A percentile compares a stretch with the other conserved stretches of the same genome.
Evolutionary conservation across 2,113 vertebrate species (phyloP).

Genomic region (Turnix velox): DNA sequence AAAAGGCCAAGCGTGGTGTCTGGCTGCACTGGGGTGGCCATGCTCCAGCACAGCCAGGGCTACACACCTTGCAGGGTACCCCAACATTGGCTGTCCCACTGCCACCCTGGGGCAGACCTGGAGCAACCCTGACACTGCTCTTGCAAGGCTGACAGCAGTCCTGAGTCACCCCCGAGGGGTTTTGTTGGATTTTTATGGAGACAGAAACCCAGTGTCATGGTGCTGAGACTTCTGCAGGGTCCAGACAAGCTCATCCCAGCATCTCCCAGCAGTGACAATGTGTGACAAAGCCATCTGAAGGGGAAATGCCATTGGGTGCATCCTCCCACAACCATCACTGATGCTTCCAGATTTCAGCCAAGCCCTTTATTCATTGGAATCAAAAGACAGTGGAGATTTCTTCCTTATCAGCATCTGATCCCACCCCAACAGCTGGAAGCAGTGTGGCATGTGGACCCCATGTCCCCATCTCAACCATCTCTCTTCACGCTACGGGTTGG

Average conservation of each 20-base stretch:
- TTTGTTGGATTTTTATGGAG: neutral
- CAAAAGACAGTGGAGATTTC: neutral
- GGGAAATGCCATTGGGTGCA: accelerated
- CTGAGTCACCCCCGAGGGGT: neutral
- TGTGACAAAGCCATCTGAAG: neutral
- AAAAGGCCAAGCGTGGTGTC: neutral
- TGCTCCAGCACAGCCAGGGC: neutral
- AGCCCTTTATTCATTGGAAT: neutral
- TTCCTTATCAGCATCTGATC: accelerated
- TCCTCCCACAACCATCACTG: neutral
- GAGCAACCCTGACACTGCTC: neutral
- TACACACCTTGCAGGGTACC: accelerated
- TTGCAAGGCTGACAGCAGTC: neutral
- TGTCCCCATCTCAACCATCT: neutral
- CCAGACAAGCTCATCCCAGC: neutral
- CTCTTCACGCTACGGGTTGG: neutral
- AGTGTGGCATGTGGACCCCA: accelerated
- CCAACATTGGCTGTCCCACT: accelerated
- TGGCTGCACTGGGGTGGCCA: neutral
- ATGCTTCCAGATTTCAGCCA: neutral
- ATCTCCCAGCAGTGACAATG: accelerated
- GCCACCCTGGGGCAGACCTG: accelerated
- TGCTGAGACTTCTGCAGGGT: neutral
- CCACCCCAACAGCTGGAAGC: accelerated
- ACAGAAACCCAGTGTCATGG: accelerated